Evolutionary conservation across 2,888 invertebrate genomes (phyloP).

Genomic region (Neuroscelio doddi): DNA sequence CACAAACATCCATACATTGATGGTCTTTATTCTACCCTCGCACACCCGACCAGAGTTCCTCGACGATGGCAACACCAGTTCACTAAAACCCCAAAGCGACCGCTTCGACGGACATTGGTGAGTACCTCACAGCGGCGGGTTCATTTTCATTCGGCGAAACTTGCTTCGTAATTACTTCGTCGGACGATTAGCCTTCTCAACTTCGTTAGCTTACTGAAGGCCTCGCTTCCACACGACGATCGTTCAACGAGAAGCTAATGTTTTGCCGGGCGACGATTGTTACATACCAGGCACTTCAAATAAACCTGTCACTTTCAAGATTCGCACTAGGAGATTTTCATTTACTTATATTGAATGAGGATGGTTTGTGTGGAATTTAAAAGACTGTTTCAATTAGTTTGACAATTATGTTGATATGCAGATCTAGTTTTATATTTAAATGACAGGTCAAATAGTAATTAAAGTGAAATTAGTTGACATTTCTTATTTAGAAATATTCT

Average conservation of each 20-base stretch:
- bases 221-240: slow-evolving; percentile 33
- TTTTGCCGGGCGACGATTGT: slow-evolving; percentile 44
- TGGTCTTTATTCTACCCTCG: slow-evolving; percentile 32
- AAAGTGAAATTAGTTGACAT: too few species aligned
- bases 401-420: too few species aligned
- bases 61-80: slow-evolving; percentile 33
- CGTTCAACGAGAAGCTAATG: slow-evolving; percentile 29
- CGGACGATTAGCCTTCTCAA: slow-evolving; percentile 47
- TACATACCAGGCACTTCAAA: slow-evolving; percentile 39
- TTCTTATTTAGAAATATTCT: too few species aligned
- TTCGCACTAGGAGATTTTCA: too few species aligned
- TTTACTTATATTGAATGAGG: too few species aligned
- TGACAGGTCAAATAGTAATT: too few species aligned
- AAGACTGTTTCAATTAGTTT: too few species aligned
- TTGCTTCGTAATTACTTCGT: slow-evolving; percentile 52
- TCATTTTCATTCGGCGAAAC: slow-evolving; percentile 54
- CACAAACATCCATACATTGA: slow-evolving; percentile 31
- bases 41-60: slow-evolving; percentile 13
- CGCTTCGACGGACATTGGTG: slow-evolving; percentile 46
- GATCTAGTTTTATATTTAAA: too few species aligned
- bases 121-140: slow-evolving; percentile 44
- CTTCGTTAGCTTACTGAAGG: slow-evolving; percentile 35
- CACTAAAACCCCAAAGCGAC: slow-evolving; percentile 40
- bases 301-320: slow-evolving; percentile 36
- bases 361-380: too few species aligned